These are phyloP conservation scores for Xyrauchen texanus DNA, from an alignment of 2,113 vertebrate species.

Conservation along the genomic window DNA sequence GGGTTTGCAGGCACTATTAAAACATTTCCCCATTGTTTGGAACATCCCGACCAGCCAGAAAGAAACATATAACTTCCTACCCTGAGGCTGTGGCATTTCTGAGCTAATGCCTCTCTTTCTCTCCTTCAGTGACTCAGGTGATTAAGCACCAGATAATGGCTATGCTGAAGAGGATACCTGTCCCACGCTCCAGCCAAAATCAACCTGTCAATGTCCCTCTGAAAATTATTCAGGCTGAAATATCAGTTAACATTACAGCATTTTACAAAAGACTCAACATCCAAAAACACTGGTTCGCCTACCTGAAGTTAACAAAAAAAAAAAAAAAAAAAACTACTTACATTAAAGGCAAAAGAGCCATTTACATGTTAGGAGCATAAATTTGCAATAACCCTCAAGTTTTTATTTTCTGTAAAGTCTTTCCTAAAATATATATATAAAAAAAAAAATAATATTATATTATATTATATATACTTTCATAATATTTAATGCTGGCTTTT, in stretches of 20 bases:
- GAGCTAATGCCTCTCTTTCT: constrained; percentile 9
- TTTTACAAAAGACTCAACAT: constrained; percentile 32
- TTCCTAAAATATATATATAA: no score
- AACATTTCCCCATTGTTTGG: no score
- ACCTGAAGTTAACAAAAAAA: neutral
- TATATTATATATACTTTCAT: no score
- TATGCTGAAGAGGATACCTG: constrained; percentile 30
- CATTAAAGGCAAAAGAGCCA: neutral
- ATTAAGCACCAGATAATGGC: constrained; percentile 35
- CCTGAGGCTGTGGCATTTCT: neutral
- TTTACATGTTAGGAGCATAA: neutral
- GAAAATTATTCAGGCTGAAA: neutral
- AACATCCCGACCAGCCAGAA: no score
- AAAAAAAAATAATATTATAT: no score
- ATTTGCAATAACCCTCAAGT: neutral
- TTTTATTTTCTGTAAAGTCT: no score
- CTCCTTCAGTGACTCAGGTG: constrained; percentile 17
- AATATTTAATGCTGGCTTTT: no score
- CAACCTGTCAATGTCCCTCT: neutral
- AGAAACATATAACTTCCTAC: constrained; percentile 17
- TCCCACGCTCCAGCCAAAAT: constrained; percentile 10
- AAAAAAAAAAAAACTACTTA: neutral
- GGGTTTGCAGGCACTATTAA: no score
- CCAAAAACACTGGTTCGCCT: constrained; percentile 22
- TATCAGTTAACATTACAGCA: constrained; percentile 27